Base-by-base conservation (phyloP, 2,113 vertebrate species). In the Merops nubicus region DNA sequence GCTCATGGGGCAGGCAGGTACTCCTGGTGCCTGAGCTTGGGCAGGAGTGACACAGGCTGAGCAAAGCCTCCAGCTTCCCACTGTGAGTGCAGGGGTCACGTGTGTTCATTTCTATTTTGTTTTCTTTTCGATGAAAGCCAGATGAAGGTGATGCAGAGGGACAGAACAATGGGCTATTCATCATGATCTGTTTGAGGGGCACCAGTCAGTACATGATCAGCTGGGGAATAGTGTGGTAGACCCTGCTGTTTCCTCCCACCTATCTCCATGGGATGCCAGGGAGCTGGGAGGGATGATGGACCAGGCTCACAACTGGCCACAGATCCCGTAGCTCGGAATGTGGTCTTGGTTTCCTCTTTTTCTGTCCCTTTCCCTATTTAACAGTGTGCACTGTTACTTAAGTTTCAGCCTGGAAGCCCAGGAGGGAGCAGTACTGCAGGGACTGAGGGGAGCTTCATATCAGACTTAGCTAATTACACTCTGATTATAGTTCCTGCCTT, bases 21-120 rank as follows among this genome's bases (percentile, higher is more conserved):
- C 99, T 36, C 99, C 99, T 1, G 99, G 99, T 18, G 99, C 99
- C 90, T 99, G 99, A 99, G 42, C 73, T 50, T 5, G 0, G 89
- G 79, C 86, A 80, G 68, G 53, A 94, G 91, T 0, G 1, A 9
- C 65, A 43, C 63, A 45, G 51, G 63, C 74, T 79, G 93, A 97
- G 93, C 67, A 57, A 73, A 92, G 89, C 81, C 91, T 95, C 85
- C 81, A 78, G 92, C 89, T 88, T 83, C 96, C 96, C 85, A 57
- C 83, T 80, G 64, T 45, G 84, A 88, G 87, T 43, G 91, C 65
- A 12, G 86, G 95, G 97, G 92, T 53, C 74, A 94, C 5, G 86
- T 83, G 93, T 94, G 93, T 96, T 91, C 77, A 85, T 96, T 96
- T 96, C 83, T 95, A 19, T 97, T 98, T 88, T 95, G 95, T 98